Evolutionary conservation across 2,888 invertebrate species (phyloP).

Genomic region (Mesorhabditis spiculigera): DNA sequence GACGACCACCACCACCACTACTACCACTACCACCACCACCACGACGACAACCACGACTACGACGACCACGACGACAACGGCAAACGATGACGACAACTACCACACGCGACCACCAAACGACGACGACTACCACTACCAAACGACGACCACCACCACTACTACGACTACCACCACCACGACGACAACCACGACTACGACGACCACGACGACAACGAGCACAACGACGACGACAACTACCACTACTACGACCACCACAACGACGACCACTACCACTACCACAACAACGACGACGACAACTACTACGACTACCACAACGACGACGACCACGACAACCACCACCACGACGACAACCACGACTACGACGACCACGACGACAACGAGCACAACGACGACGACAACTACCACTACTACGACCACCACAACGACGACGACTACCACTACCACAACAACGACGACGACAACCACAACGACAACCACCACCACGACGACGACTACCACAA

Average conservation of each 20-base stretch:
- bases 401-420: not conserved
- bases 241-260: not conserved
- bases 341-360: not conserved
- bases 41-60: not conserved
- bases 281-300: not conserved
- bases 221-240: not conserved
- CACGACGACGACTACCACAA: not conserved
- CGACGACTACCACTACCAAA: constrained; percentile 5
- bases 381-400: not conserved
- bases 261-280: not conserved
- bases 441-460: not conserved
- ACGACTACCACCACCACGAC: not conserved
- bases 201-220: not conserved
- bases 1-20: not conserved
- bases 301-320: not conserved
- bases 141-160: not conserved
- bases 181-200: not conserved
- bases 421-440: not conserved
- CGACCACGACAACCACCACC: not conserved
- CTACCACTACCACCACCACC: not conserved
- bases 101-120: not conserved
- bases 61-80: not conserved
- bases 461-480: not conserved
- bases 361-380: not conserved
- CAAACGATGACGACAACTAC: not conserved